Percentiles rank a stretch among this genome's conserved stretches.
phyloP scores from a whole-genome alignment of 2,113 vertebrate genomes.

The Cepphus grylle region DNA sequence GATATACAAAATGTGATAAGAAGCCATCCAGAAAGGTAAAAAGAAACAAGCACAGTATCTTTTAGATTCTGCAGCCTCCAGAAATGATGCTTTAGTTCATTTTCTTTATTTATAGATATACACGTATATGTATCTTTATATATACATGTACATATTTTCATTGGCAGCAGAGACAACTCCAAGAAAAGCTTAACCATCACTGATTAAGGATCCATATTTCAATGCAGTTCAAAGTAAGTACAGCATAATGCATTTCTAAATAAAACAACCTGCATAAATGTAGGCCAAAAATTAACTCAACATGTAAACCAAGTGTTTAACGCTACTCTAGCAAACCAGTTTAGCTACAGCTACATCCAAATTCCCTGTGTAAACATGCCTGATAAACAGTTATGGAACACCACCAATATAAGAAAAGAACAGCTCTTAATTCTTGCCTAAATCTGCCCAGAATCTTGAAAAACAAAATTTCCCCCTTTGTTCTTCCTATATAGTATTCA shows the following conservation, averaged over 20 bases:
- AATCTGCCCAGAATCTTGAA: neutral
- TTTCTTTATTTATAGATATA: neutral
- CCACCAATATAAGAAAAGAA: neutral
- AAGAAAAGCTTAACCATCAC: neutral
- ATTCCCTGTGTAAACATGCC: neutral
- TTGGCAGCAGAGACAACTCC: neutral
- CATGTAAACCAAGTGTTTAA: neutral
- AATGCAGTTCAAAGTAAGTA: neutral
- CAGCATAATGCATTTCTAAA: neutral
- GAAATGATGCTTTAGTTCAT: neutral
- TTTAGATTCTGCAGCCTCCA: neutral
- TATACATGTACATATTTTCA: neutral
- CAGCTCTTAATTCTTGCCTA: neutral
- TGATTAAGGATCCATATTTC: neutral
- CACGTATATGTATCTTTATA: neutral
- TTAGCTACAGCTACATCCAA: neutral
- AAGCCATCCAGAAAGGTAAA: neutral
- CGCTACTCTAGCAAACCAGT: conserved; percentile 1
- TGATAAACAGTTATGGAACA: neutral
- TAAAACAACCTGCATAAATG: neutral
- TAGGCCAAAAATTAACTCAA: neutral
- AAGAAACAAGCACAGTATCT: neutral
- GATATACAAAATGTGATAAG: neutral
- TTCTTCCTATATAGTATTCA: neutral
- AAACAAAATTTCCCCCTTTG: neutral